Base-by-base conservation (phyloP, 2,113 vertebrate species). In the Sander lucioperca region DNA sequence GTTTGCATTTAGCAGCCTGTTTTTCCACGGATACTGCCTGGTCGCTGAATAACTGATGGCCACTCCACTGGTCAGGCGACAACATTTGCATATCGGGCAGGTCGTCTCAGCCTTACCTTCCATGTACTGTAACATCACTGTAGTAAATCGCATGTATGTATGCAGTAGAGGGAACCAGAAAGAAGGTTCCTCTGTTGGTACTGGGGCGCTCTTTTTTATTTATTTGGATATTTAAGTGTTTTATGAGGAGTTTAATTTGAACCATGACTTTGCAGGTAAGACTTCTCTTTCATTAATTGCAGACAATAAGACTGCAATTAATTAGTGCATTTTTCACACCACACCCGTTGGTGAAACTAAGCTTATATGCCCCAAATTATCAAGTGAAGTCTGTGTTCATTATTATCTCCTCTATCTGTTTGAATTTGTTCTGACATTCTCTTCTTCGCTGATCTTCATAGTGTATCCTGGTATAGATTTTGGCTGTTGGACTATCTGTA, bases 261-360 rank as follows among this genome's bases (percentile, higher is more conserved):
- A 79, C 23, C 21, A 91, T 93, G 87, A 71, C 84, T 84, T 69
- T 87, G 33, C 65, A 90, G 94, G 95, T 95, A 93, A 93, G 94
- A 61, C 13, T 65, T 50, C 1, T 56, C 1, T 65, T 88, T 61
- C 13, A 71, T 78, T 72, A 21, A 21, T n/a, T 51, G 4, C n/a
- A 14, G 21, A 48, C 21, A 13, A n/a, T 50, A 53, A 65, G 30
- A 30, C 59, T 67, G 57, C 13, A 74, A 8, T 70, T 74, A 23
- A 56, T 59, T 69, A 0, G 4, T 56, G 2, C 0, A 16, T 68
- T 54, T 67, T 75, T 72, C 16, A 43, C 25, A 6, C 15, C n/a
- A 30, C 16, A 14, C 50, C 10, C 0, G 3, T 57, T 3, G 0
- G 6, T 30, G 4, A 53, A 72, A 59, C 48, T 8, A 33, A 75